Base-by-base conservation (phyloP, 2,113 vertebrate species). In the Bagarius yarrelli region DNA sequence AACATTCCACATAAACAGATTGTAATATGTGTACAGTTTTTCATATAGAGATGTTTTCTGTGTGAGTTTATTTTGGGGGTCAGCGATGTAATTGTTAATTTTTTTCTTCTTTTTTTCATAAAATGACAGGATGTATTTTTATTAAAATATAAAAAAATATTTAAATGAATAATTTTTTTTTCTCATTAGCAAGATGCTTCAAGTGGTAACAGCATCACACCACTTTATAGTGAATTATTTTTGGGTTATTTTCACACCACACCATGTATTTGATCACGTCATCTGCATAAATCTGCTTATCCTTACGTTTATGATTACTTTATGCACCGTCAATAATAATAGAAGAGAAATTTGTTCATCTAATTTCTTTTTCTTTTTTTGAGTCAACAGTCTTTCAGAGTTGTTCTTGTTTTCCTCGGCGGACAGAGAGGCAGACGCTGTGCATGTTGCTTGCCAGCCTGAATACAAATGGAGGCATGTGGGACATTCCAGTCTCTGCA, bases 401-500 rank as follows among this genome's bases (percentile, higher is more conserved):
- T 23, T 15, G 63, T 76, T 34, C 27, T 15, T 57, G 23, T 75
- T 52, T 34, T 80, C 55, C 59, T 61, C 64, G 40, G 57, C 59
- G 81, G 81, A 82, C 64, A 67, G 59, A 71, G 73, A 21, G 21
- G 30, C 69, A 79, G 78, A 80, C 72, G 61, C n/a, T 34, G 52
- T 81, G 79, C 67, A 74, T 8, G 57, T 59, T 63, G 27, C 47
- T 55, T 57, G 73, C 61, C 80, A 74, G 61, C 56, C 69, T 60
- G 84, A 83, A 85, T 85, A 79, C 81, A 80, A 80, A 85, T 80
- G 44, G 34, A 80, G 52, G 23, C 25, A 36, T 60, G 44, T 72
- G 72, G 52, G 23, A 36, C 36, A 57, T 66, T 76, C 61, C 63
- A 50, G 72, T 67, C 60, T 32, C 60, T 3, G 8, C 79, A 44